Base-by-base conservation (phyloP, 2,888 invertebrate species). In the Agriopis marginaria region DNA sequence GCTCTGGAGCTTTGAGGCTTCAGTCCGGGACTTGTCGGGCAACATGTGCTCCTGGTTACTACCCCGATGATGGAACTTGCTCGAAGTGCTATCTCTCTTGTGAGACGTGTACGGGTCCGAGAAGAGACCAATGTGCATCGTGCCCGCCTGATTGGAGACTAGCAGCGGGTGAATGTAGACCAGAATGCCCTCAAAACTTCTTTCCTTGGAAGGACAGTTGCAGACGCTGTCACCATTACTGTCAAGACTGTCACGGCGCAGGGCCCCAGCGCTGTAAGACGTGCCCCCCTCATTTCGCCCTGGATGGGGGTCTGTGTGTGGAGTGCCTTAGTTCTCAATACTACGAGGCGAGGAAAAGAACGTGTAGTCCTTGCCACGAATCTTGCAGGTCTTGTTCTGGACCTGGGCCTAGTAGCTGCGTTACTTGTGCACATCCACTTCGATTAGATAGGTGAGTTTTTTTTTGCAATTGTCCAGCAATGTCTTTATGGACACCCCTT, bases 211-310 rank as follows among this genome's bases (percentile, higher is more conserved):
- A 96, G 78, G 97, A 96, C 75, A 97, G 97, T 63, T 98, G 98
- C 85, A 96, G 97, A 77, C 97, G 97, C 82, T 98, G 98, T 89
- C 98, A 98, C 91, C 97, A 97, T 84, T 97, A 97, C 79, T 98
- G 98, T 87, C 96, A 96, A 81, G 97, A 97, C 81, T 98, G 98
- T 86, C 96, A 96, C 83, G 98, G 98, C 10, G 96, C 97, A 70
- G 97, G 97, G 0, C 97, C 97, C 0, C 93, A 96, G 79, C 95
- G 96, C 66, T 97, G 97, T 80, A 96, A 96, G 0, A 96, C 97
- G 0, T 97, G 97, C 78, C 96, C 96, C 3, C 93, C 95, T 10
- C 96, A 96, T 81, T 96, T 96, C 75, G 96, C 97, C 88, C 90
- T 97, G 50, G 96, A 96, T 75, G 95, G 95, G 67, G 97, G 96